Evolutionary conservation across 1,140 invertebrate genomes (phyloP).

Genomic region (Neuroterus valhalla): DNA sequence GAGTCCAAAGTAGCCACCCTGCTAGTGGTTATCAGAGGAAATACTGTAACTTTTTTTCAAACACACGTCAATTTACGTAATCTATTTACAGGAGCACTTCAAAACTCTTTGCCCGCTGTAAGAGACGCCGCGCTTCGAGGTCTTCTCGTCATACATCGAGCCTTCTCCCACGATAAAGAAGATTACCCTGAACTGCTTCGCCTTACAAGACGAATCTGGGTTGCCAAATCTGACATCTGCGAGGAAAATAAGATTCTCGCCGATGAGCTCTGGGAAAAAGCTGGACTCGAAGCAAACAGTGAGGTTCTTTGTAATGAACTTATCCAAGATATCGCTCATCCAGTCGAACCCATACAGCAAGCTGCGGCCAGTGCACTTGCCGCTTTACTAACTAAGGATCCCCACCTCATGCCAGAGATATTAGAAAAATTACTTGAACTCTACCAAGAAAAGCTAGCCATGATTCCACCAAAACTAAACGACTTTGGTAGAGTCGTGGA

Average conservation of each 20-base stretch:
- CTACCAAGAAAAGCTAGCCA: conserved; percentile 85
- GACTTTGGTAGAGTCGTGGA: conserved; percentile 92
- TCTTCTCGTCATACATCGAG: conserved; percentile 79
- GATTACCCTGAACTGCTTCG: conserved; percentile 77
- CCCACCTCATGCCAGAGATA: conserved; percentile 75
- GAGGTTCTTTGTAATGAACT: conserved; percentile 79
- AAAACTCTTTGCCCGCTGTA: conserved; percentile 82
- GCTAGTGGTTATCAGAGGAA: too few species aligned
- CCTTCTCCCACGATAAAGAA: conserved; percentile 80
- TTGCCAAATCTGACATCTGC: conserved; percentile 84
- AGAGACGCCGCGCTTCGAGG: conserved; percentile 88
- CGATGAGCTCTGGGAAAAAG: conserved; percentile 79
- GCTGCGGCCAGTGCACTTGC: conserved; percentile 86
- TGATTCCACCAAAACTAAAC: conserved; percentile 91
- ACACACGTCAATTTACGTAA: too few species aligned
- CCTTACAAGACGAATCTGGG: conserved; percentile 84
- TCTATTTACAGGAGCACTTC: conserved; percentile 80
- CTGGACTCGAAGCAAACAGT: conserved; percentile 76
- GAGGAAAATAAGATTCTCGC: conserved; percentile 83
- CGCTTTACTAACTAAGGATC: conserved; percentile 78
- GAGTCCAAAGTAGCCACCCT: too few species aligned
- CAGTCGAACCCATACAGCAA: conserved; percentile 85
- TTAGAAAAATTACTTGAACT: conserved; percentile 82
- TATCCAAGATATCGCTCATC: conserved; percentile 86
- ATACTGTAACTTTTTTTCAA: too few species aligned